Percentiles rank a stretch among this genome's conserved stretches.
These are phyloP conservation scores for Drosophila athabasca DNA, from an alignment of 1,140 invertebrate genomes.

Conservation along the genomic window DNA sequence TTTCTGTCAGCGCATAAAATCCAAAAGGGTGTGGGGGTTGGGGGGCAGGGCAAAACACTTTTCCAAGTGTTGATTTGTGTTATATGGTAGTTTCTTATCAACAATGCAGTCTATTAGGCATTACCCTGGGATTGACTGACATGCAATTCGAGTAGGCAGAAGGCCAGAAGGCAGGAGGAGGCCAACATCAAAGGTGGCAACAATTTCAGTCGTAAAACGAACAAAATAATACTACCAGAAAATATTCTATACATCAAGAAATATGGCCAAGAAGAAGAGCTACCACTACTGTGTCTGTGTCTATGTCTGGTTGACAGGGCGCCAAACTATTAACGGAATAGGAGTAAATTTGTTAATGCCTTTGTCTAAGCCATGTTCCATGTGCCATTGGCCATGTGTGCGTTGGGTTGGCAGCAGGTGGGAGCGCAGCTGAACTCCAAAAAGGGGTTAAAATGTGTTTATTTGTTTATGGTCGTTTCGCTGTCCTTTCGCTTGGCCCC, in stretches of 20 bases:
- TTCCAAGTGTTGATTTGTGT: conserved; percentile 80
- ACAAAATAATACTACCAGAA: conserved; percentile 38
- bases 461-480: conserved; percentile 69
- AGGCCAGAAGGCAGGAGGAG: neutral
- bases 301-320: conserved; percentile 46
- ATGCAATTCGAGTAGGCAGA: conserved; percentile 44
- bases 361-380: conserved; percentile 64
- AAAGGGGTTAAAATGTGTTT: conserved; percentile 78
- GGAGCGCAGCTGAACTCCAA: conserved; percentile 33
- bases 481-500: conserved; percentile 25
- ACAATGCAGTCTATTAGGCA: conserved; percentile 76
- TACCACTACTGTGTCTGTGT: neutral
- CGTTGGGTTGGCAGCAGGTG: too few species aligned
- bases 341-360: conserved; percentile 80
- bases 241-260: conserved; percentile 32
- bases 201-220: conserved; percentile 68
- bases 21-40: conserved; percentile 14
- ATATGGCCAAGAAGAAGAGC: conserved; percentile 1
- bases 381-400: too few species aligned
- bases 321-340: conserved; percentile 77
- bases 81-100: conserved; percentile 77
- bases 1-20: conserved; percentile 70
- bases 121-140: conserved; percentile 56
- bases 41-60: conserved; percentile 64
- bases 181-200: conserved; percentile 71